A percentile compares a stretch with the other conserved stretches of the same genome.
phyloP scores from a whole-genome alignment of 35 echinoderm and acorn worm species.

The Ophioderma brevispina region DNA sequence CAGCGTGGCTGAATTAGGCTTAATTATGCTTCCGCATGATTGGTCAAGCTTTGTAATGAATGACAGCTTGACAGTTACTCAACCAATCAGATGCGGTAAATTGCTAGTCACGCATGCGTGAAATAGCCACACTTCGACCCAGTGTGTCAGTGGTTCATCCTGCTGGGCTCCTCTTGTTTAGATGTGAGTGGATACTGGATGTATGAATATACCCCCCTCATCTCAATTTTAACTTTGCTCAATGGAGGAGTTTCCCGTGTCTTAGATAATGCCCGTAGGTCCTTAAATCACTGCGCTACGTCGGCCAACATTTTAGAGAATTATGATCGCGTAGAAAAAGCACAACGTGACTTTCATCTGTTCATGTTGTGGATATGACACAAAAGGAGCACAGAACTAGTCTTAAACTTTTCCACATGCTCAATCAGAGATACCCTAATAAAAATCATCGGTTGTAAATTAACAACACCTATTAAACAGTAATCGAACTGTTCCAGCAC shows the following conservation, averaged over 20 bases:
- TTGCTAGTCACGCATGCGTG: slow-evolving; percentile 79
- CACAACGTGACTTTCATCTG: neutral
- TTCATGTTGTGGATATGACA: neutral
- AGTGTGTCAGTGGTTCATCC: neutral
- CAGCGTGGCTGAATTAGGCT: slow-evolving; percentile 68
- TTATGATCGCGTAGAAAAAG: too few species aligned
- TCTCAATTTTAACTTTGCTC: too few species aligned
- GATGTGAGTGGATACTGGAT: neutral
- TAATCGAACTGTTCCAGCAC: neutral
- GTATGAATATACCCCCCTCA: neutral
- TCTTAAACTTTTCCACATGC: neutral
- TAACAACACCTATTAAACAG: slow-evolving; percentile 7
- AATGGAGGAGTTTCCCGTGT: too few species aligned
- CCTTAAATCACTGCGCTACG: too few species aligned
- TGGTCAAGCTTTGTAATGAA: slow-evolving; percentile 62
- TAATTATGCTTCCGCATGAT: slow-evolving; percentile 80
- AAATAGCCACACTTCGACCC: neutral
- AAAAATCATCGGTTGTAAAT: neutral
- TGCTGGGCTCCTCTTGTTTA: neutral
- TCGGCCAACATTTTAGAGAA: too few species aligned
- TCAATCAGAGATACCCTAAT: neutral
- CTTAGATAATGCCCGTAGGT: too few species aligned
- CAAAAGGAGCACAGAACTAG: too few species aligned
- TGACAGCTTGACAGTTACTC: slow-evolving; percentile 68
- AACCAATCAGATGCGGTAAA: slow-evolving; percentile 76